A percentile compares a stretch with the other conserved stretches of the same genome.
Conservation (phyloP, 2,888 invertebrate genomes). For the Rhaphigaster nebulosa region DNA sequence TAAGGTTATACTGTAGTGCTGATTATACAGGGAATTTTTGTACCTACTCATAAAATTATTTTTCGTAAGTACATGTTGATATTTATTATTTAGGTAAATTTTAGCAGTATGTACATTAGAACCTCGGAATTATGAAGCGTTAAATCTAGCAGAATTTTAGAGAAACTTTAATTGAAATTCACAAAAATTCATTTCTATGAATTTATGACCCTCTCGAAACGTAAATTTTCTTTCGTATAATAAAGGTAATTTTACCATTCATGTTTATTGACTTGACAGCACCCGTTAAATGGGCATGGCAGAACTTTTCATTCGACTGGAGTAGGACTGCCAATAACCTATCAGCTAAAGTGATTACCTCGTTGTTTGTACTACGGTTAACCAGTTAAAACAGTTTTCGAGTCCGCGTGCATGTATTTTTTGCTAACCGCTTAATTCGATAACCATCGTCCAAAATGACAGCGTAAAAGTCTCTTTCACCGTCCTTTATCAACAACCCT, state of each 20-base stretch:
- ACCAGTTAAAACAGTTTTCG: not conserved
- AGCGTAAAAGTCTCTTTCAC: not conserved
- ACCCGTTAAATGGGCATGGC: not conserved
- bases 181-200: not conserved
- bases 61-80: no score
- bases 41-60: no score
- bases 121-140: no score
- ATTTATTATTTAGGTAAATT: no score
- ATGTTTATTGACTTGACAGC: not conserved
- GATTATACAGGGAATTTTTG: no score
- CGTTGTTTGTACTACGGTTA: not conserved
- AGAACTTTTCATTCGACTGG: not conserved
- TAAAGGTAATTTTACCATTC: not conserved
- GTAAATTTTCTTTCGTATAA: not conserved
- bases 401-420: not conserved
- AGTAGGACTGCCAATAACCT: not conserved
- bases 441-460: not conserved
- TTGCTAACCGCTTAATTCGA: not conserved
- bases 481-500: not conserved
- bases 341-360: not conserved
- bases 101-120: no score
- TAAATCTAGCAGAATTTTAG: not conserved
- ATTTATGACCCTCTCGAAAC: not conserved
- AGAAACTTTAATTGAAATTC: not conserved
- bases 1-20: no score